phyloP scores from a whole-genome alignment of 2,113 vertebrate genomes.

The Electrona antarctica region DNA sequence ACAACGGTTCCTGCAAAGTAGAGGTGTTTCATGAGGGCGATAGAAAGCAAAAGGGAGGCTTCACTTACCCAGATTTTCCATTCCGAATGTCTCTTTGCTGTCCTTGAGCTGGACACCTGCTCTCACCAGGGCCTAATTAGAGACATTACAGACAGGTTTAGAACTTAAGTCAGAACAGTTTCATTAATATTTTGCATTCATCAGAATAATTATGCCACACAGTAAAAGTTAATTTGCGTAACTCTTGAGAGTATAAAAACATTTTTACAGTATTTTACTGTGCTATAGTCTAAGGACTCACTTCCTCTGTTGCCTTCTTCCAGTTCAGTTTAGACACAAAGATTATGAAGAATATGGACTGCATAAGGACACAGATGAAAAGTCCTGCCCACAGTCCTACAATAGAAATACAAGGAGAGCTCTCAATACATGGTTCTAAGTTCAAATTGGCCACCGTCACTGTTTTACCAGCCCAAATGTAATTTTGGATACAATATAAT shows the following conservation, averaged over 20 bases:
- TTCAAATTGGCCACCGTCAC: too few species aligned
- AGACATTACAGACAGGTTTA: background rate
- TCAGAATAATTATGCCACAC: fast-evolving
- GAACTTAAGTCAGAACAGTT: too few species aligned
- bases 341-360: conserved; percentile 78
- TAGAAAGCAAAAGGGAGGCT: background rate
- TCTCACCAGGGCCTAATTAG: conserved; percentile 60
- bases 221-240: background rate
- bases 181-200: too few species aligned
- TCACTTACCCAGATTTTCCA: conserved; percentile 44
- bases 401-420: background rate
- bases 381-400: conserved; percentile 90
- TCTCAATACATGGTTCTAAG: background rate
- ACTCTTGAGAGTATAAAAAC: background rate
- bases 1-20: background rate
- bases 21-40: background rate
- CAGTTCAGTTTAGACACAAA: conserved; percentile 83
- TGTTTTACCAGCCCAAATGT: background rate
- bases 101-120: conserved; percentile 56
- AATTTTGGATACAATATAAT: too few species aligned
- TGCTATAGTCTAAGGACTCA: conserved; percentile 35
- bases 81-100: conserved; percentile 12
- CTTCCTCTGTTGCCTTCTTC: conserved; percentile 85
- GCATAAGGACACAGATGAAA: conserved; percentile 75
- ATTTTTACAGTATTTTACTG: too few species aligned